Evolutionary conservation across 2,888 invertebrate species (phyloP), one percentile per base, ranked within the genome.

Genomic region (Drosophila heteroneura): DNA sequence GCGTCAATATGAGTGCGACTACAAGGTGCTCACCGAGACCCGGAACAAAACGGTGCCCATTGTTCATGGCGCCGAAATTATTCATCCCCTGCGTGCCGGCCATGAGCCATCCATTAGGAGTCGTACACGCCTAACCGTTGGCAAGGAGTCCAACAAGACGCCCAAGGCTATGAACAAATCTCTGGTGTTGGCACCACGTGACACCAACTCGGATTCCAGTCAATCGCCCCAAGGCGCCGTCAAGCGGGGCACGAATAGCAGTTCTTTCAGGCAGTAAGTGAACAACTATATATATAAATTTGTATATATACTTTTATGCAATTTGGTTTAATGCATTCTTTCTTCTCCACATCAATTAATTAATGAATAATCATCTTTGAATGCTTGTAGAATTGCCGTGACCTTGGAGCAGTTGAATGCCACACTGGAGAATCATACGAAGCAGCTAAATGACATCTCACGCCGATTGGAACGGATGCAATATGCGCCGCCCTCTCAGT

Each of bases 1-100:
- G 32, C 94, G 97, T 76, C 98, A 98, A 91, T 98, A 96, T 92
- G 98, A 99, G 92, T 95, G 95, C 9, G 95, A 97, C 63, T 98
- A 96, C 92, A 94, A 96, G 59, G 96, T 98, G 47, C 94, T 96
- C 67, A 97, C 97, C 1, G 96, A 96, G 92, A 96, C 97, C 10
- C 95, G 95, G 66, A 96, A 96, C 92, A 95, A 95, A 81, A 96
- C 97, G 30, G 72, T 78, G 58, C 96, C 97, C 54, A 95, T 96
- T 30, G 70, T 81, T 19, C 82, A 71, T 5, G 56, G 65, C 4
- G 39, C 61, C 28, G 81, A 80, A 19, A 52, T 65, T 3, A 62
- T 65, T 10, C 72, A 69, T 37, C 64, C 74, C 4, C 28, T 73
- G 51, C 81, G 83, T 3, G 30, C 44, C 35, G 52, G 44, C 7